Evolutionary conservation across 2,113 vertebrate species (phyloP), one percentile per base, ranked within the genome.

Genomic region (Typhlomys cinereus): DNA sequence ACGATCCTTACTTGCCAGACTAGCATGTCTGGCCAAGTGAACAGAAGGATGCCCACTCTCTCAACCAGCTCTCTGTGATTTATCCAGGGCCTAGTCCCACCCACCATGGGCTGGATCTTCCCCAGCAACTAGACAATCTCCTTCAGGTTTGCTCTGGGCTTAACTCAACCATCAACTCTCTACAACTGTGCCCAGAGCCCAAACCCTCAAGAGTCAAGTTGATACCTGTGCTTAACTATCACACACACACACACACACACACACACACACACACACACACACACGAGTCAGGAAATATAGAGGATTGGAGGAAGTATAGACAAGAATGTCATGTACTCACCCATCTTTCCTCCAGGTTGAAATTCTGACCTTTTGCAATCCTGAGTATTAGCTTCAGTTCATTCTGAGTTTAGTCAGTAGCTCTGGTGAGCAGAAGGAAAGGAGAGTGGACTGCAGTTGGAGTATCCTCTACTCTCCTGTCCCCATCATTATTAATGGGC

Each of bases 351-450:
- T 70, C 52, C 21, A 61, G 23, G 62, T 34, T 69, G 20, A 75
- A 85, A 57, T 50, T 89, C 18, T 57, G 20, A 62, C 9, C 36
- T 90, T 86, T 79, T 54, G 69, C 91, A 66, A 69, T 57, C 54
- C 34, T 67, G 78, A 67, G 39, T 78, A 89, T 31, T 62, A 14
- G 48, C 61, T 89, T 76, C 59, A 8, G 71, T 57, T 70, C 44
- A n/a, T 80, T 71, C 44, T 59, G 23, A 23, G 8, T n/a, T 91
- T 20, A 64, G 71, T 34, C 88, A 86, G 86, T 41, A 92, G 70
- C 34, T 93, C 86, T 80, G 83, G 61, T 69, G 87, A 85, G 29
- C 36, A 20, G 36, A 21, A 36, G 59, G 44, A 90, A 93, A 71
- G 78, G 67, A 88, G 27, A 69, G 12, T 7, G 79, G 27, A 23